Evolutionary conservation across 2,797 vertebrate genomes (phyloP).

Genomic region (Loris lydekkerianus): DNA sequence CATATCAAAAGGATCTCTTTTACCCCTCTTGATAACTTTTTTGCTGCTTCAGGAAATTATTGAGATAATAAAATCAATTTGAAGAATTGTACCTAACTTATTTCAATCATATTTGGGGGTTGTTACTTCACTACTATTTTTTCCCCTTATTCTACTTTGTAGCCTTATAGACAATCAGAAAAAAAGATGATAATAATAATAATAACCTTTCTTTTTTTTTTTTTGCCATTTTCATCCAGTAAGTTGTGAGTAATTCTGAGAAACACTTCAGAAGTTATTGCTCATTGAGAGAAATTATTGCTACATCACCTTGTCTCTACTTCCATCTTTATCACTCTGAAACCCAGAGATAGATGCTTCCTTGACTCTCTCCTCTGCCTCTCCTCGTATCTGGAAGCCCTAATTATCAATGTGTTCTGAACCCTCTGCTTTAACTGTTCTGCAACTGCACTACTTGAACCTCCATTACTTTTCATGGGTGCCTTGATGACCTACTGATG

Average conservation of each 20-base stretch:
- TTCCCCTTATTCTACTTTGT: not conserved
- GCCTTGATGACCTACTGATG: not conserved
- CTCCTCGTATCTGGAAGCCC: not conserved
- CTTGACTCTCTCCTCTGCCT: not conserved
- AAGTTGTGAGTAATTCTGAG: not conserved
- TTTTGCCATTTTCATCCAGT: not conserved
- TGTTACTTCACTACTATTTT: not conserved
- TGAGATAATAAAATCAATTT: not conserved
- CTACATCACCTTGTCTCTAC: not conserved
- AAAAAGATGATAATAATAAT: no score
- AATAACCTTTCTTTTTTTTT: not conserved
- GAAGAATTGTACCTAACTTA: not conserved
- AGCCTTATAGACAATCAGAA: not conserved
- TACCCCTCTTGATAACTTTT: not conserved
- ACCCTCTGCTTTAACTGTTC: not conserved
- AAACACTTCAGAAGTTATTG: not conserved
- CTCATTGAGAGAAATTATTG: not conserved
- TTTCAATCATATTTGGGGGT: not conserved
- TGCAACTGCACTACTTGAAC: rapidly evolving
- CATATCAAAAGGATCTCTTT: not conserved
- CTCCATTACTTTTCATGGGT: not conserved
- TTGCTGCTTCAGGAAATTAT: not conserved
- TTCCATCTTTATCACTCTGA: not conserved
- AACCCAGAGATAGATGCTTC: not conserved
- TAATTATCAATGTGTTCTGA: not conserved